Evolutionary conservation across 2,797 vertebrate genomes (phyloP), one percentile per base, ranked within the genome.

Genomic region (Hafferia zeledoni): DNA sequence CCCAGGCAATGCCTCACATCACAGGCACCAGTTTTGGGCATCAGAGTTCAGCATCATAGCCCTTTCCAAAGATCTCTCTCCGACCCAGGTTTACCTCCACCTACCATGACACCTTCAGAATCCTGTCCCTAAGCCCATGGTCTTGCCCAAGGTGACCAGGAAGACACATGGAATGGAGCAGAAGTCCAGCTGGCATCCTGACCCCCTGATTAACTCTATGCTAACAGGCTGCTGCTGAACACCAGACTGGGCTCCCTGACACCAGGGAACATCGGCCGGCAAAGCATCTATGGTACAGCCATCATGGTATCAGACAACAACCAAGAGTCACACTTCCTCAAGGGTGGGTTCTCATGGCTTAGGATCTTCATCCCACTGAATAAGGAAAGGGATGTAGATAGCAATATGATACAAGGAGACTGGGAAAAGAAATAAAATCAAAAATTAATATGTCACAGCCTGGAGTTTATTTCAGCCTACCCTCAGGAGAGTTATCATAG

Each of bases 361-460:
- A 43, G n/a, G 61, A 80, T 63, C 44, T 41, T 63, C 39, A 31
- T n/a, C 52, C 49, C 52, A 50, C 8, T 67, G 53, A 69, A 35
- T 13, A 77, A 49, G n/a, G 52, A 92, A 82, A 3, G 10, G 39
- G 4, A 5, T 35, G 43, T 61, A 27, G 37, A 35, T 4, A 90
- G 22, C 0, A 0, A 11, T 17, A 68, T 0, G 0, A 67, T 59
- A 83, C 15, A 72, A 43, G 53, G 30, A 90, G 30, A 63, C 28
- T 10, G 18, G 20, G 33, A 74, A 80, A 91, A 87, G 61, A 89
- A 83, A 91, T 63, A 79, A 69, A 96, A 68, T 35, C 0, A 76
- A 35, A 76, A 82, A 55, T 43, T 35, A 76, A 67, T 23, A 79
- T 47, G 69, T 78, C 93, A 90, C 25, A 90, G 63, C 50, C 83